These are phyloP conservation scores for Turritopsis dohrnii DNA, from an alignment of 30 jellyfish, hydroid and myxozoan species.

Conservation along the genomic window DNA sequence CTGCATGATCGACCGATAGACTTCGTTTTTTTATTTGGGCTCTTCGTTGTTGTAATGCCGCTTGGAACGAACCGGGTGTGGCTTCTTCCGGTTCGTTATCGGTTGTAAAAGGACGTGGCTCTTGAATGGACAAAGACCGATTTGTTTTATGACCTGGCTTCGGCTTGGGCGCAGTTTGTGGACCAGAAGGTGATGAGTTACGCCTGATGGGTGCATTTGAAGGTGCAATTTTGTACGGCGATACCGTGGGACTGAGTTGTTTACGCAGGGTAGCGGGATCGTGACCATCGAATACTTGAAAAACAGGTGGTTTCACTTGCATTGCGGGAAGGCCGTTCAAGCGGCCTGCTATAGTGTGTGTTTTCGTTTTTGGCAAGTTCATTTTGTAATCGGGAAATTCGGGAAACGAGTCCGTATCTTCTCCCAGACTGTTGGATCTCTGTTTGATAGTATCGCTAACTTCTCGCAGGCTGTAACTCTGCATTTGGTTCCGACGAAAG, in stretches of 20 bases:
- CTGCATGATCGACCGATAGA: conserved; percentile 9
- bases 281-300: conserved; percentile 58
- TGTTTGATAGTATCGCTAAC: conserved; percentile 49
- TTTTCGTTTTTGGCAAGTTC: conserved; percentile 74
- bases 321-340: conserved; percentile 8
- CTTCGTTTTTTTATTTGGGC: conserved; percentile 19
- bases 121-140: background rate
- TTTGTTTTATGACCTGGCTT: background rate
- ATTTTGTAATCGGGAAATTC: conserved; percentile 56
- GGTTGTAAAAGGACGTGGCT: conserved; percentile 27
- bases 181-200: conserved; percentile 27
- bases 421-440: conserved; percentile 81
- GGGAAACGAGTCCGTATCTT: conserved; percentile 35
- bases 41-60: conserved; percentile 63
- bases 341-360: conserved; percentile 46
- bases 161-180: conserved; percentile 23
- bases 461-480: conserved; percentile 81
- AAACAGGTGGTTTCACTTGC: conserved; percentile 58
- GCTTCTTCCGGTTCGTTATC: conserved; percentile 84
- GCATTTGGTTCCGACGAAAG: conserved; percentile 56
- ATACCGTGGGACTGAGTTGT: conserved; percentile 74
- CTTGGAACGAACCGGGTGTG: conserved; percentile 79
- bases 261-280: conserved; percentile 63
- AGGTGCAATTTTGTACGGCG: conserved; percentile 60
- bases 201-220: conserved; percentile 58